These are phyloP conservation scores for Notodonta ziczac DNA, from an alignment of 2,888 invertebrate species.

Conservation along the genomic window DNA sequence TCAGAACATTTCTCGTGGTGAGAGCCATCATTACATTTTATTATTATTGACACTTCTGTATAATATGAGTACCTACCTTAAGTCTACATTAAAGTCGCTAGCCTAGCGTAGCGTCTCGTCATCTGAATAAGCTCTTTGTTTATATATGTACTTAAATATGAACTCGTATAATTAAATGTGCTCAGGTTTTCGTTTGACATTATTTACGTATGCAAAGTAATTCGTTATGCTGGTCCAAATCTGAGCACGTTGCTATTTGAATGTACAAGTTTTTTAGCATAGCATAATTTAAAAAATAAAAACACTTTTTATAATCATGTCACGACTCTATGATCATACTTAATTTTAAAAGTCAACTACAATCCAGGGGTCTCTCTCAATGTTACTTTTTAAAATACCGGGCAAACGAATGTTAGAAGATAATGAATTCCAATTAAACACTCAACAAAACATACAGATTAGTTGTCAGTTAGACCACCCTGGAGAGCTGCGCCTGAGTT, in stretches of 20 bases:
- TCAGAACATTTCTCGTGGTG: too few species aligned
- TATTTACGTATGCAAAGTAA: slow-evolving; percentile 2
- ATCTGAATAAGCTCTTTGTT: too few species aligned
- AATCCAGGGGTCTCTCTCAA: slow-evolving; percentile 13
- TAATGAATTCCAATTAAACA: neutral
- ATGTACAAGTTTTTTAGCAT: slow-evolving; percentile 21
- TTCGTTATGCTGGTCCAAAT: slow-evolving; percentile 6
- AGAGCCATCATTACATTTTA: too few species aligned
- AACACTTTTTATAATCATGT: slow-evolving; percentile 20
- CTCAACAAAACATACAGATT: neutral
- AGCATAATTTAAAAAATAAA: slow-evolving; percentile 26
- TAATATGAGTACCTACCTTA: too few species aligned
- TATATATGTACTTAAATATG: too few species aligned
- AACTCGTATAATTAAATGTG: too few species aligned
- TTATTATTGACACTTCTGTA: too few species aligned
- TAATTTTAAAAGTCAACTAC: slow-evolving; percentile 21
- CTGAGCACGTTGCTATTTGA: slow-evolving; percentile 20
- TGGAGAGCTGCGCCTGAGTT: neutral
- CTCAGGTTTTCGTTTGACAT: slow-evolving; percentile 1
- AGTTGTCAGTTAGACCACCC: neutral
- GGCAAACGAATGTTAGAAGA: neutral
- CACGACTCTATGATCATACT: slow-evolving; percentile 25
- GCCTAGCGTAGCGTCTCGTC: too few species aligned
- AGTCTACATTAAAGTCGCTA: too few species aligned
- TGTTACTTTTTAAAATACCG: neutral